phyloP scores from a whole-genome alignment of 2,113 vertebrate genomes.

The Hippocampus mohnikei region DNA sequence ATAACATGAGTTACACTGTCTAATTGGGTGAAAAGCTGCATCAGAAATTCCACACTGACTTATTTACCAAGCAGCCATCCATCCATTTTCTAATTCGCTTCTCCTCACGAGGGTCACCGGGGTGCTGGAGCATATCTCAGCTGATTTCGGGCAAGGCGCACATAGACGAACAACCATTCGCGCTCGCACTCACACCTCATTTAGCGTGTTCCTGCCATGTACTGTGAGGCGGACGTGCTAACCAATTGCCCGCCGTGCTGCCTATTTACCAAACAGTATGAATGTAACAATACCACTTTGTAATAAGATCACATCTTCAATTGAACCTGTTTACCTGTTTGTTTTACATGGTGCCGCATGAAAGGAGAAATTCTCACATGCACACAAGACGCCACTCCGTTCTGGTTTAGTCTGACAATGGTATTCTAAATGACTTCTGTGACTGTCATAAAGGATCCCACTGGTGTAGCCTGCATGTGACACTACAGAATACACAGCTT shows the following conservation, averaged over 20 bases:
- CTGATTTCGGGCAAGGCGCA: too few relatives aligned
- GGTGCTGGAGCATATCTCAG: too few relatives aligned
- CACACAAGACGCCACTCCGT: not conserved
- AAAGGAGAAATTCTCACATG: conserved; percentile 35
- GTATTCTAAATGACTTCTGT: not conserved
- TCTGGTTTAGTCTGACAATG: not conserved
- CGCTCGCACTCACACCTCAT: too few relatives aligned
- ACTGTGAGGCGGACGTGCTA: too few relatives aligned
- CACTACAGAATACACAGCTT: conserved; percentile 23
- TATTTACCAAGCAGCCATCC: not conserved
- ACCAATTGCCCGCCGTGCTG: too few relatives aligned
- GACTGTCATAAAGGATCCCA: conserved; percentile 11
- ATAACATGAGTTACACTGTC: too few relatives aligned
- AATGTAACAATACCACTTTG: not conserved
- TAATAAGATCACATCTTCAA: too few relatives aligned
- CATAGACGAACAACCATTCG: too few relatives aligned
- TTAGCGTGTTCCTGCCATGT: too few relatives aligned
- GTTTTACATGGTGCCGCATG: conserved; percentile 37
- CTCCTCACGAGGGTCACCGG: too few relatives aligned
- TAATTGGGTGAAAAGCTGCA: not conserved
- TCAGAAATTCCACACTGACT: not conserved
- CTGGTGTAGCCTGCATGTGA: conserved; percentile 18
- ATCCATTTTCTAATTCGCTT: too few relatives aligned
- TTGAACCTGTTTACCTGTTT: conserved; percentile 8
- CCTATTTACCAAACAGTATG: not conserved